Conservation (phyloP, 2,113 vertebrate species). For the Crotalus horridus region DNA sequence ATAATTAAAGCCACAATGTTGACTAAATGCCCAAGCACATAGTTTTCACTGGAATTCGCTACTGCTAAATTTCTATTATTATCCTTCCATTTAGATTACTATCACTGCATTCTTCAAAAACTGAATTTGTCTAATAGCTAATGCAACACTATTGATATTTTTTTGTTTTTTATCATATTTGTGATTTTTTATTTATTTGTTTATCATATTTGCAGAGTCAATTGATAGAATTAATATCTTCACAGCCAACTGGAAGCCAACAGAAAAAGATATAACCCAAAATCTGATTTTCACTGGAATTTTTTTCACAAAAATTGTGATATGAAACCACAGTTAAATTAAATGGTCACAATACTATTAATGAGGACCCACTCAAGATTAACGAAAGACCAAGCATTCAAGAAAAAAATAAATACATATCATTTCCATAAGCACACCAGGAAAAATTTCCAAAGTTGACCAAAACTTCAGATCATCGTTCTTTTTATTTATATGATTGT, state of each 20-base stretch:
- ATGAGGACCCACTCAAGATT: not conserved
- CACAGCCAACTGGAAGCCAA: accelerated
- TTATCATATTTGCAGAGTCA: not conserved
- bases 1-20: slow-evolving; percentile 6
- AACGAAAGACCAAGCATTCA: not conserved
- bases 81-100: slow-evolving; percentile 10
- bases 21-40: slow-evolving; percentile 29
- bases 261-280: not conserved
- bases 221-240: not conserved
- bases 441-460: not conserved
- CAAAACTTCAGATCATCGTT: not conserved
- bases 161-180: not conserved
- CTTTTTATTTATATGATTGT: not conserved
- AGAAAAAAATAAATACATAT: not conserved
- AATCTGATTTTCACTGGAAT: not conserved
- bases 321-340: not conserved
- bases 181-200: not conserved
- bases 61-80: slow-evolving; percentile 11
- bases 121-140: not conserved
- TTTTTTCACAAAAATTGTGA: not conserved
- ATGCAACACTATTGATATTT: not conserved
- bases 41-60: slow-evolving; percentile 27
- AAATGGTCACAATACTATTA: not conserved
- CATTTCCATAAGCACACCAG: not conserved
- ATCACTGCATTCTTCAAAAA: slow-evolving; percentile 36